Evolutionary conservation across 1,140 invertebrate genomes (phyloP), one percentile per base, ranked within the genome.

Genomic region (Apis laboriosa): DNA sequence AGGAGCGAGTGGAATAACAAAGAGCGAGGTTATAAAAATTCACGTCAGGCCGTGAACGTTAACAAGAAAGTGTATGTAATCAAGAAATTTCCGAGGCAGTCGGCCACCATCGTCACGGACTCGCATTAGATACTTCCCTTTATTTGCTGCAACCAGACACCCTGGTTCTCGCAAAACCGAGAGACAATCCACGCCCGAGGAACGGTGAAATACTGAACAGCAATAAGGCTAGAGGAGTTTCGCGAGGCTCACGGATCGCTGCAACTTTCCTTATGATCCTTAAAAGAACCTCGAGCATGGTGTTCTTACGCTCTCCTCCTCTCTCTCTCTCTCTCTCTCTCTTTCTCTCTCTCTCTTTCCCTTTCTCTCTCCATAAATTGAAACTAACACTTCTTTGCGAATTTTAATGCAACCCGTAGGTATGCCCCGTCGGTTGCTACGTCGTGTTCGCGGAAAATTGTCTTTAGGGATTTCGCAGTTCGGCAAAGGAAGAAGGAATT

Each of bases 41-140:
- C 86, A 80, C 82, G 82, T 87, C 86, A 87, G 76, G 86, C 77
- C 4, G 66, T 12, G 5, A 71, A 78, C 81, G 81, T 83, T 87
- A 87, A 87, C 86, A 84, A 87, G 85, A 80, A 87, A 72, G 75
- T 83, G 81, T 83, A 78, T 78, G 80, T 87, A 87, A 87, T 87
- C 86, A 87, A 87, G 85, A 64, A 34, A 87, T 84, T 86, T 87
- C 82, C 66, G 58, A 61, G 58, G 28, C 49, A 24, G 86, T 84
- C 77, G 17, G 56, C 58, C 51, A 21, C 58, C 75, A 71, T 58
- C 80, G 67, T 83, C 80, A 78, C 75, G 80, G 77, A 63, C 82
- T 87, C 82, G 81, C 85, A 84, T 87, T 87, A 86, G 86, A 72
- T 81, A 70, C 82, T 87, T 87, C 61, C 72, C 82, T 84, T 85